Evolutionary conservation across 2,888 invertebrate genomes (phyloP), one percentile per base, ranked within the genome.

Genomic region (Endotricha flammealis): DNA sequence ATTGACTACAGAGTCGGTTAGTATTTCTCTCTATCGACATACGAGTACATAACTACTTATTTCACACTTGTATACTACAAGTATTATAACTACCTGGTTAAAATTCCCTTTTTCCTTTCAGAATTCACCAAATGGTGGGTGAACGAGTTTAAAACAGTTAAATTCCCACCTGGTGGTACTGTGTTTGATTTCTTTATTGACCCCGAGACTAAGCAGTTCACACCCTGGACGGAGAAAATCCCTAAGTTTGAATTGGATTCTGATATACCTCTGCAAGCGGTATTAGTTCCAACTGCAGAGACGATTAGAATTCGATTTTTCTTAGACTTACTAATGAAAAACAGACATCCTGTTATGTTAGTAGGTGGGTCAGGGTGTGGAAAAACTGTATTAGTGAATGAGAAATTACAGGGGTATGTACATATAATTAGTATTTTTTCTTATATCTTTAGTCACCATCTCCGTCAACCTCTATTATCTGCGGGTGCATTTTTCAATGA

Each of bases 71-170:
- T 16, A 16, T n/a, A 10, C 4, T 25, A 25, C 11, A 10, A 23
- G 3, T 25, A 10, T 10, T 28, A 20, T 9, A 17, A 36, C 7
- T 12, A 14, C 13, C 25, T 25, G 3, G 10, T 29, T 9, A 36
- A 12, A n/a, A 38, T 29, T 14, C 32, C 7, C 20, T 20, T 8
- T 33, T 34, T 29, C 29, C 74, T 92, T 60, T 64, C 87, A 53
- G 95, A 98, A 74, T 98, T 97, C 72, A 95, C 96, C 27, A 98
- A 98, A 87, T 98, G 98, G 98, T 98, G 97, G 96, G 88, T 93
- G 8, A 96, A 95, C 64, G 98, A 98, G 75, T 98, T 98, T 76
- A 98, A 98, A 80, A 93, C 93, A 12, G 90, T 98, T 2, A 97
- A 96, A 76, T 98, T 97, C 73, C 98, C 98, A 1, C 53, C 91